Evolutionary conservation across 2,113 vertebrate species (phyloP), one percentile per base, ranked within the genome.

Genomic region (Halcyon senegalensis): DNA sequence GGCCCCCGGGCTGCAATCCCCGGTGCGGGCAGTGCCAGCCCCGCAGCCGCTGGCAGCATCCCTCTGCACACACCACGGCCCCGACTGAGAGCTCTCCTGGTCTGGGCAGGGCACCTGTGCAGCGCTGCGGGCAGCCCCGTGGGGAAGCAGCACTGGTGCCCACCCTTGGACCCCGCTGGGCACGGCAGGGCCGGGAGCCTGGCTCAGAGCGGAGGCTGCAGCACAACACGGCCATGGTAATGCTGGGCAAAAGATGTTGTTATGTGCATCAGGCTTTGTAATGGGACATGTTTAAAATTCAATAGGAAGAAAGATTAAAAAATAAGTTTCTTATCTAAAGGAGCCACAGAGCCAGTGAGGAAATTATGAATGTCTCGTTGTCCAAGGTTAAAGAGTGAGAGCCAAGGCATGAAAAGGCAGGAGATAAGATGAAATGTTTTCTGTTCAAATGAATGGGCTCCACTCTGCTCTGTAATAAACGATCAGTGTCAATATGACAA

Each of bases 401-500:
- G 96, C 94, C 67, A 92, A 91, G 93, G 94, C 89, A 93, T 97
- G 94, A 97, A 97, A 97, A 96, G 93, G 96, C 96, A 89, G 89
- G 87, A 96, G 97, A 97, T 97, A 97, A 97, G 97, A 97, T 93
- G 92, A 91, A 97, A 93, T 86, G 94, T 96, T 96, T 96, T 97
- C 96, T 96, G 93, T 97, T 96, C 93, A 96, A 97, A 97, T 97
- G 97, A 97, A 97, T 96, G 96, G 97, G 95, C 94, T 94, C 96
- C 93, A 95, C 94, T 97, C 96, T 90, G 48, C 93, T 92, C 92
- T 25, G 43, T 97, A 97, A 97, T 96, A 97, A 97, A 97, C n/a
- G 96, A 96, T 96, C 97, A 90, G 97, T 97, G 97, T 97, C 97
- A 97, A 96, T 96, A 96, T 96, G 97, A 97, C 97, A 96, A 97